Conservation (phyloP, 1,140 invertebrate species). For the Drosophila seguyi region DNA sequence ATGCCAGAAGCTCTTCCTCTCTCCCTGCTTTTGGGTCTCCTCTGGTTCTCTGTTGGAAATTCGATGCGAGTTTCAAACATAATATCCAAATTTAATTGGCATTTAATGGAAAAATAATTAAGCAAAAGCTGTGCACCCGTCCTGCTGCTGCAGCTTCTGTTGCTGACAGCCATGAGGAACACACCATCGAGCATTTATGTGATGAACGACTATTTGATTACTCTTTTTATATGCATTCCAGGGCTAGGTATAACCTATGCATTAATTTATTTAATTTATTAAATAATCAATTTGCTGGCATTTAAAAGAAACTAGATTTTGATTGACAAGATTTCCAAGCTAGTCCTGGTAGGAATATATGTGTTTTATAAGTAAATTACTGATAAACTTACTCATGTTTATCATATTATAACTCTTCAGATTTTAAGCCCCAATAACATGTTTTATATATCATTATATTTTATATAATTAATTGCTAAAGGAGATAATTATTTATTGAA, state of each 20-base stretch:
- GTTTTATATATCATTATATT: background rate
- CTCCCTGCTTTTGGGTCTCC: background rate
- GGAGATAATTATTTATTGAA: background rate
- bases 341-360: too few species aligned
- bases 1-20: conserved; percentile 2
- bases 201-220: conserved; percentile 29
- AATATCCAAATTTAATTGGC: conserved; percentile 65
- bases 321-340: conserved; percentile 1
- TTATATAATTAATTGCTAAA: background rate
- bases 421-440: background rate
- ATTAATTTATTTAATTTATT: background rate
- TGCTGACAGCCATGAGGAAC: conserved; percentile 36
- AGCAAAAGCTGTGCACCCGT: conserved; percentile 42
- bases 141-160: conserved; percentile 15
- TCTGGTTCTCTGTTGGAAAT: conserved; percentile 5
- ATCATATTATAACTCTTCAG: too few species aligned
- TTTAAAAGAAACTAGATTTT: background rate
- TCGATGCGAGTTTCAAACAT: conserved; percentile 32
- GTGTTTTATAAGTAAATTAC: background rate
- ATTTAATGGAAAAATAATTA: conserved; percentile 74
- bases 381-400: too few species aligned
- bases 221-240: background rate
- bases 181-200: background rate
- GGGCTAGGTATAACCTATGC: background rate
- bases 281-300: too few species aligned